Evolutionary conservation across 2,113 vertebrate species (phyloP), one percentile per base, ranked within the genome.

Genomic region (Oncorhynchus mykiss): DNA sequence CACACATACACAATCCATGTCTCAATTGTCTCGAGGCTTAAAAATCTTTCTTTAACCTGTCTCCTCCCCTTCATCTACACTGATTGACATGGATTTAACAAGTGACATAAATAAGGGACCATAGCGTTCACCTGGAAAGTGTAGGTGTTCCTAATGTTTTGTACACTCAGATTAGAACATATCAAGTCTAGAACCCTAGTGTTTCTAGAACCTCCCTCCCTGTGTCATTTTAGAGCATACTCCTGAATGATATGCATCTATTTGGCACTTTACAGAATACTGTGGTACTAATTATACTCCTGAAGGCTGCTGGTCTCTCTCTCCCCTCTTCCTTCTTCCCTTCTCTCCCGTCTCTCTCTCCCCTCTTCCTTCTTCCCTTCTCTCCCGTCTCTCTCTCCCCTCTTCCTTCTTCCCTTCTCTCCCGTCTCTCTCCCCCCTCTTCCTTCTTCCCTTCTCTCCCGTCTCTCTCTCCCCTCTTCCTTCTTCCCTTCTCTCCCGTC

Each of bases 351-450:
- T 78, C 78, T 74, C 74, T 72, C 83, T 75, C 79, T 78, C 76
- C 76, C 71, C 78, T 31, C 22, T 24, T 24, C 22, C 22, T 24
- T 24, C 22, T 24, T 24, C 22, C 22, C 22, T 24, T 24, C 22
- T 24, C 22, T 24, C 22, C 1, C 22, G 22, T 24, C 22, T 24
- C 22, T 24, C 22, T 24, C 27, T 27, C 27, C 27, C 2, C 27
- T 27, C 27, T 27, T 73, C 7, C 49, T 2, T 39, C 2, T 60
- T 76, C 39, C 4, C n/a, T 27, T 1, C 27, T 76, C 78, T 74
- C 74, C 72, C 83, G 72, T 78, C 78, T 74, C 74, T 72, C 83
- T 75, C 79, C 77, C 76, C 76, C 71, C 78, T 31, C 22, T 24
- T 24, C 22, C 22, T 24, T 24, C 22, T 24, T 24, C 22, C 22